Percentiles rank a stretch among this genome's conserved stretches.
These are phyloP conservation scores for Sebastes steindachneri DNA, from an alignment of 2,797 vertebrate species.

Conservation along the genomic window DNA sequence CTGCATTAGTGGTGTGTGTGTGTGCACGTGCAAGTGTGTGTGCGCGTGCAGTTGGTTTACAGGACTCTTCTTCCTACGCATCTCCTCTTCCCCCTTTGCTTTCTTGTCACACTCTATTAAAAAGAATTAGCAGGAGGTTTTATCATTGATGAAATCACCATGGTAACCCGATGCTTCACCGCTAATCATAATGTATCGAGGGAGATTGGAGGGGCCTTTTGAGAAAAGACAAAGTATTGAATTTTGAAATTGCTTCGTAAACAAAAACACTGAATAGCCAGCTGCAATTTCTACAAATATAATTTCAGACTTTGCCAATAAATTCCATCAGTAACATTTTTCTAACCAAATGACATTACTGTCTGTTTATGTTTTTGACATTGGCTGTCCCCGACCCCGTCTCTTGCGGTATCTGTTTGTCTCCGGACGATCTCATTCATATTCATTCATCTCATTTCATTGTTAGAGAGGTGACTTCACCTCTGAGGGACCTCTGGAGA, in stretches of 20 bases:
- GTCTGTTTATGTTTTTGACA: conserved; percentile 28
- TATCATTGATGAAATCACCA: conserved; percentile 22
- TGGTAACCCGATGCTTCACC: conserved; percentile 25
- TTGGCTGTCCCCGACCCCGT: conserved; percentile 16
- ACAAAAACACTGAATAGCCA: conserved; percentile 41
- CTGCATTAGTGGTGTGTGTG: neutral
- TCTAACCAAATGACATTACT: conserved; percentile 15
- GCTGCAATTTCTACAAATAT: conserved; percentile 36
- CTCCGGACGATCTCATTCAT: conserved; percentile 20
- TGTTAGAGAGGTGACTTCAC: conserved; percentile 6
- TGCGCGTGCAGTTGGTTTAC: neutral
- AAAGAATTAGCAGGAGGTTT: conserved; percentile 23
- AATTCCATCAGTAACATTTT: conserved; percentile 20
- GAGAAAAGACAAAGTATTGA: neutral
- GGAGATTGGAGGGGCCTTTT: neutral
- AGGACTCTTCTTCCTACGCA: neutral
- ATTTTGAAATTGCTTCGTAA: conserved; percentile 9
- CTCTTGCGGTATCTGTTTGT: neutral
- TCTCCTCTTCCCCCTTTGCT: neutral
- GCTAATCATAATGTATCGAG: neutral
- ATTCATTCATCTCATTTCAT: conserved; percentile 33
- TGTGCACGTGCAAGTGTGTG: neutral
- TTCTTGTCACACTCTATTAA: conserved; percentile 14
- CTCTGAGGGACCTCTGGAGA: conserved; percentile 8
- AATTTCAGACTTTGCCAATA: conserved; percentile 27